Base-by-base conservation (phyloP, 2,113 vertebrate species). In the Piaya cayana region DNA sequence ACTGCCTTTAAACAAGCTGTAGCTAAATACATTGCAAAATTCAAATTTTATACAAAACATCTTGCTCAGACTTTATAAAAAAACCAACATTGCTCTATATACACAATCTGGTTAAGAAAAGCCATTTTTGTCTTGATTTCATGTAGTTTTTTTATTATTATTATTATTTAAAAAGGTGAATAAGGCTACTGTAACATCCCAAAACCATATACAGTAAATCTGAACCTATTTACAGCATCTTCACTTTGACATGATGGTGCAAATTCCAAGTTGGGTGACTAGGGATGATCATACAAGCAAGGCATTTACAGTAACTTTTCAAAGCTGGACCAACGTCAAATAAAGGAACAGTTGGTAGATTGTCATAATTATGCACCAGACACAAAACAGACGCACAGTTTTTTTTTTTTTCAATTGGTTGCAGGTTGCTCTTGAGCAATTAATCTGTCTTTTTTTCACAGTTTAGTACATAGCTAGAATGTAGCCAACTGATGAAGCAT, bases 1-100 rank as follows among this genome's bases (percentile, higher is more conserved):
- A 98, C 97, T 98, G 98, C 98, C 98, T 98, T 99, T 99, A 98
- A 98, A 99, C 98, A 99, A 99, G 99, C 99, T 98, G 98, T 99
- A 99, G 99, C 99, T 99, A 99, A 99, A 99, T 99, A 99, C 99
- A 99, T 99, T 99, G 99, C 99, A 99, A 99, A 99, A 99, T 99
- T 99, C 99, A 99, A 98, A 99, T 99, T 99, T 99, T 99, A 99
- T 99, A 99, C 99, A 99, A 99, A 99, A 99, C 99, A 99, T 99
- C 98, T 99, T 98, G 98, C 98, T 99, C 98, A 97, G 99, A 99
- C 98, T 99, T 99, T 98, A 98, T 99, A 99, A 99, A 99, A 39
- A 98, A 98, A 98, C 96, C 98, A 98, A 97, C 98, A 98, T 98
- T 98, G 98, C 98, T 98, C 97, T 98, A 98, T 98, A 97, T 98